A percentile compares a stretch with the other conserved stretches of the same genome.
These are phyloP conservation scores for Peromyscus nudipes DNA, from an alignment of 2,797 vertebrate genomes.

Conservation along the genomic window DNA sequence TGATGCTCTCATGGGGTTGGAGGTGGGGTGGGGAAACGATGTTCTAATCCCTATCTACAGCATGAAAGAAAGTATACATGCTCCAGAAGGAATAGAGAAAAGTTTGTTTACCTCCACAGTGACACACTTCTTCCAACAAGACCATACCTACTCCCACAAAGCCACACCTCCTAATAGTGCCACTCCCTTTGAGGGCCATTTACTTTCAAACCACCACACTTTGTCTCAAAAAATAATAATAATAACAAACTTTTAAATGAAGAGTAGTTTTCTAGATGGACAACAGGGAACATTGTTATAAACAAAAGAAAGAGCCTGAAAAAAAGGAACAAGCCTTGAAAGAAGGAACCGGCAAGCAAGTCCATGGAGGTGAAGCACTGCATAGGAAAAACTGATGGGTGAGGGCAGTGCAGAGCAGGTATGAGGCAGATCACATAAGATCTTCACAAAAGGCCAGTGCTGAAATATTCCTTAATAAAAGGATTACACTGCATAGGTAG, in stretches of 20 bases:
- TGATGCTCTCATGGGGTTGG: not conserved
- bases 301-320: not conserved
- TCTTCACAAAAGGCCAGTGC: not conserved
- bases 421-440: not conserved
- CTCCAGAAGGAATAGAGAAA: not conserved
- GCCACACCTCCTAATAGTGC: not conserved
- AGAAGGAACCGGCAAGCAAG: not conserved
- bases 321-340: not conserved
- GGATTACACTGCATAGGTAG: not conserved
- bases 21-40: fast-evolving
- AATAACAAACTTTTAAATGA: not conserved
- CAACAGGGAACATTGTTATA: not conserved
- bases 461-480: not conserved
- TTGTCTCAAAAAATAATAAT: not conserved
- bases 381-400: not conserved
- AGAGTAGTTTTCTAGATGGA: not conserved
- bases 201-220: not conserved
- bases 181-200: not conserved
- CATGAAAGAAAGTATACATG: not conserved
- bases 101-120: not conserved
- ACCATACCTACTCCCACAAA: not conserved
- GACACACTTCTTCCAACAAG: not conserved
- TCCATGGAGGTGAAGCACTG: not conserved
- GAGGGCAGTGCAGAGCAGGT: not conserved
- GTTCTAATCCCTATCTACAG: not conserved